phyloP scores from a whole-genome alignment of 2,113 vertebrate genomes.

The Colinus virginianus region DNA sequence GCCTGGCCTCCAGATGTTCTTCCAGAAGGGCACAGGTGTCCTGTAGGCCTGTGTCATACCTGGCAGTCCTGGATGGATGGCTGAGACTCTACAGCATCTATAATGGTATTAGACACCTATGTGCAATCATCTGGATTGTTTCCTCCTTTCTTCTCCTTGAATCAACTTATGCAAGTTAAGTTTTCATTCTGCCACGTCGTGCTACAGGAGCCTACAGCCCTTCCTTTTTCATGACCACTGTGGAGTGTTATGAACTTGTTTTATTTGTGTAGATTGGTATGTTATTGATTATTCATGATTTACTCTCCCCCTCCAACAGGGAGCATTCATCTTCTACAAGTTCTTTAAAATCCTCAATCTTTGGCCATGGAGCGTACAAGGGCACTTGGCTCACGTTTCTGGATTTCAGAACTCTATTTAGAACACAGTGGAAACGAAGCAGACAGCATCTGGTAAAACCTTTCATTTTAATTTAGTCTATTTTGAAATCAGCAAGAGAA shows the following conservation, averaged over 20 bases:
- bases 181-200: neutral
- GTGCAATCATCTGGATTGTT: neutral
- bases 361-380: neutral
- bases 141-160: neutral
- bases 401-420: neutral
- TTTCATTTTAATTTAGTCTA: neutral
- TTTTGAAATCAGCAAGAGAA: slow-evolving; percentile 1
- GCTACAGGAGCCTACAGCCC: neutral
- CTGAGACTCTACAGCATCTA: neutral
- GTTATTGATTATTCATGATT: neutral
- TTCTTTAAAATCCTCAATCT: neutral
- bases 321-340: neutral
- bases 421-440: neutral
- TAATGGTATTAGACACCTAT: neutral
- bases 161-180: neutral
- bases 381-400: neutral
- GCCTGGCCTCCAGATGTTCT: slow-evolving; percentile 8
- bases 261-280: slow-evolving; percentile 28
- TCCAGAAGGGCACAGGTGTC: neutral
- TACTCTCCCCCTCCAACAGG: neutral
- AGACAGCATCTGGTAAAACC: neutral
- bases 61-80: neutral
- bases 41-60: neutral
- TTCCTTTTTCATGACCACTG: neutral
- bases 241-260: slow-evolving; percentile 3